A percentile compares a stretch with the other conserved stretches of the same genome.
Evolutionary conservation across 2,113 vertebrate genomes (phyloP).

Genomic region (Desmodus rotundus): DNA sequence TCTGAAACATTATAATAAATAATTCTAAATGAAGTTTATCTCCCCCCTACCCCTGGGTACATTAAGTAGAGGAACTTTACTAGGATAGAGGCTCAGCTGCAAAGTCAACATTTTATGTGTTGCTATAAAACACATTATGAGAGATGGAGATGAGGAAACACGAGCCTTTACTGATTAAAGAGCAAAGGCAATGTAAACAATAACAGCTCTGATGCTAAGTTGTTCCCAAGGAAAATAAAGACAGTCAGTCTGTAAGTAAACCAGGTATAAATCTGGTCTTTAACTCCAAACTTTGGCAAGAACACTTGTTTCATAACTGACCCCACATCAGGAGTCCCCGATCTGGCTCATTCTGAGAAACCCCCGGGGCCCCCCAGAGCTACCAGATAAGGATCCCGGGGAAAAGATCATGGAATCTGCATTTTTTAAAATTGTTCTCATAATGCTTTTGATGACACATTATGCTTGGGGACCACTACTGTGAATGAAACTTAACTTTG

Average conservation of each 20-base stretch:
- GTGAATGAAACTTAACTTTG: background rate
- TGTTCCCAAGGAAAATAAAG: background rate
- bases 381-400: background rate
- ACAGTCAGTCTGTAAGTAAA: background rate
- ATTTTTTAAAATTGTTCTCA: background rate
- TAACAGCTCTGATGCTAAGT: background rate
- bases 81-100: background rate
- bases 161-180: background rate
- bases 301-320: background rate
- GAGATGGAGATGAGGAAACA: background rate
- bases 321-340: background rate
- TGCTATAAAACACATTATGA: background rate
- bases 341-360: background rate
- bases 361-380: rapidly evolving
- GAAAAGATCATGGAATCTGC: background rate
- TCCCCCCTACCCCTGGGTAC: too few species aligned
- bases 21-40: background rate
- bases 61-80: background rate
- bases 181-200: background rate
- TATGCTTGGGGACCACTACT: background rate
- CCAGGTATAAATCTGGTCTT: background rate
- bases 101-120: background rate
- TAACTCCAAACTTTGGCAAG: background rate
- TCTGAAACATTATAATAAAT: background rate
- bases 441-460: background rate